Base-by-base conservation (phyloP, 2,797 vertebrate species). In the Carduelis carduelis region DNA sequence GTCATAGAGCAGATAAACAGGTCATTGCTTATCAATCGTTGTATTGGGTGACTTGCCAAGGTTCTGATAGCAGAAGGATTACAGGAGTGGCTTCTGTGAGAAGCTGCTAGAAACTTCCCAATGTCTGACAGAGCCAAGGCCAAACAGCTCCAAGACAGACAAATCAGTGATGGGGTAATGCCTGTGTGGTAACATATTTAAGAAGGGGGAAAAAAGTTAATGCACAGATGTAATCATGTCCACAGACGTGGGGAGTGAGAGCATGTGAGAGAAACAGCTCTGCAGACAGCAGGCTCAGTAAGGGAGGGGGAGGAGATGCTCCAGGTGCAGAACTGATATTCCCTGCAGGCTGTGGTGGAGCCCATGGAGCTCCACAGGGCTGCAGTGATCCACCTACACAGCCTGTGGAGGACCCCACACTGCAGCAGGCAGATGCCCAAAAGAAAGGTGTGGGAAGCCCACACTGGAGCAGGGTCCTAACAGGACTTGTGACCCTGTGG, bases 191-290 rank as follows among this genome's bases (percentile, higher is more conserved):
- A 70, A 22, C 28, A 6, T 34, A 14, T n/a, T 41, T 30, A 44
- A 70, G 44, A 70, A 64, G 49, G 32, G 28, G 8, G 28, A 55
- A 64, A 47, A 56, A 39, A 19, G 12, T 53, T 56, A 57, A 17
- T 26, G n/a, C 0, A 0, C 11, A 63, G n/a, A 50, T 37, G 8
- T 56, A 49, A 50, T 56, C 2, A 0, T 32, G 43, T 20, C 20
- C 43, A 44, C 55, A 28, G 35, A 43, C 49, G 14, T 22, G 35
- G 43, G 23, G 15, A 37, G 8, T 56, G 27, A 64, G 23, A 57
- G 24, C 6, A 20, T 6, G 4, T 28, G 41, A 44, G 23, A 69
- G 19, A 53, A 63, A 63, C 13, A 56, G n/a, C 49, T 49, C 43
- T 83, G 56, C 16, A 28, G 56, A 9, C 27, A 49, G 9, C 49